Percentiles rank a stretch among this genome's conserved stretches.
These are phyloP conservation scores for Trissoscelio sp. DNA, from an alignment of 2,888 invertebrate genomes.

Conservation along the genomic window DNA sequence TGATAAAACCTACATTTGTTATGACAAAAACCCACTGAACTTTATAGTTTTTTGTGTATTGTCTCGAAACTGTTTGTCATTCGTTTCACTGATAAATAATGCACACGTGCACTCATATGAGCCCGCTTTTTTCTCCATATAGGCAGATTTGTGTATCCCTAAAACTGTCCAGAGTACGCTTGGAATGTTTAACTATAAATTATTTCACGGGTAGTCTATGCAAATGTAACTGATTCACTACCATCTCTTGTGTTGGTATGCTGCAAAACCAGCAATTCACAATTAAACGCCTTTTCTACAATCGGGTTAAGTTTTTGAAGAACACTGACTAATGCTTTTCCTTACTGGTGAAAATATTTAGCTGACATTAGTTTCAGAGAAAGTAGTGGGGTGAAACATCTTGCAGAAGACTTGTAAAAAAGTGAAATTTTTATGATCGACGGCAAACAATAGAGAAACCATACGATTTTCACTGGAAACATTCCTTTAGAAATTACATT, in stretches of 20 bases:
- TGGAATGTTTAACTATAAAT: slow-evolving; percentile 49
- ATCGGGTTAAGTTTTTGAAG: neutral
- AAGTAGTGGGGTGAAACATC: slow-evolving; percentile 66
- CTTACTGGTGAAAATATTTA: slow-evolving; percentile 72
- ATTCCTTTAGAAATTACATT: neutral
- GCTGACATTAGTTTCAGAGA: slow-evolving; percentile 51
- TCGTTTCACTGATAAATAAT: slow-evolving; percentile 41
- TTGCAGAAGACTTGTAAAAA: slow-evolving; percentile 72
- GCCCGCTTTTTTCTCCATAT: slow-evolving; percentile 30
- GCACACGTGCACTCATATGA: slow-evolving; percentile 20
- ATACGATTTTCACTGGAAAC: slow-evolving; percentile 32
- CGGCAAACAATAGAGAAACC: slow-evolving; percentile 51
- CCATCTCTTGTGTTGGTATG: slow-evolving; percentile 14
- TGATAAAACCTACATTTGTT: neutral
- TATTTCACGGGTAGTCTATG: slow-evolving; percentile 41
- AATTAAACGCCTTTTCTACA: slow-evolving; percentile 14
- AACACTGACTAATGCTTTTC: slow-evolving; percentile 71
- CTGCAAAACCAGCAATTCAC: slow-evolving; percentile 5
- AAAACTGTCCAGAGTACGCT: slow-evolving; percentile 46
- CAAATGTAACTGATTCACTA: slow-evolving; percentile 54
- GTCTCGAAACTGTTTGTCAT: slow-evolving; percentile 53
- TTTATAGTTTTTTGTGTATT: slow-evolving; percentile 40
- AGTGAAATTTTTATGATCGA: slow-evolving; percentile 79
- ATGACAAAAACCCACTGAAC: slow-evolving; percentile 13
- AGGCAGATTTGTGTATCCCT: slow-evolving; percentile 35